These are phyloP conservation scores for Incurvaria masculella DNA, from an alignment of 2,888 invertebrate genomes.

Conservation along the genomic window DNA sequence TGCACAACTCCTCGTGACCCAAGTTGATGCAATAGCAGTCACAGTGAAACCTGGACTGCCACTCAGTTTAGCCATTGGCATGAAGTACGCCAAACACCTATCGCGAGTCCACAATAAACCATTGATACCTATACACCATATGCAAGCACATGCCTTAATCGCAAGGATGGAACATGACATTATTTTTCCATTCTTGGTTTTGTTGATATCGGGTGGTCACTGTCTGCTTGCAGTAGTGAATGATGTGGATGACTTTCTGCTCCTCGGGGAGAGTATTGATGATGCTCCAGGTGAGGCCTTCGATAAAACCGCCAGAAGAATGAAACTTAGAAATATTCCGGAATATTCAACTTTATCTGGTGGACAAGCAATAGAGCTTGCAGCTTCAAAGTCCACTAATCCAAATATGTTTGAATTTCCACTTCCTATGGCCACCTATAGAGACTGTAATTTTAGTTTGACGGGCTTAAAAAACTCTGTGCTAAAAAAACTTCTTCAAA, in stretches of 20 bases:
- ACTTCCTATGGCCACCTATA: slow-evolving; percentile 58
- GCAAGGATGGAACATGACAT: slow-evolving; percentile 70
- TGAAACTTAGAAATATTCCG: slow-evolving; percentile 76
- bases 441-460: slow-evolving; percentile 90
- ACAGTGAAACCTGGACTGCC: slow-evolving; percentile 89
- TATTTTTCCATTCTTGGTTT: slow-evolving; percentile 83
- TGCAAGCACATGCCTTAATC: slow-evolving; percentile 97
- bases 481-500: slow-evolving; percentile 45
- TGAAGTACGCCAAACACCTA: slow-evolving; percentile 77
- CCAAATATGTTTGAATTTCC: slow-evolving; percentile 64
- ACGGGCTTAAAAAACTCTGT: slow-evolving; percentile 73
- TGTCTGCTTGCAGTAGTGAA: slow-evolving; percentile 75
- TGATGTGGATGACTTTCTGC: slow-evolving; percentile 68
- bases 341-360: slow-evolving; percentile 74
- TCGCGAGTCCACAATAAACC: slow-evolving; percentile 67
- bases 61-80: slow-evolving; percentile 75
- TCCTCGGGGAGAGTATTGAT: slow-evolving; percentile 78
- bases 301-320: slow-evolving; percentile 85
- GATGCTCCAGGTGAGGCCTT: slow-evolving; percentile 92
- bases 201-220: slow-evolving; percentile 93
- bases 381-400: slow-evolving; percentile 67
- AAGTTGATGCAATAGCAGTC: slow-evolving; percentile 84
- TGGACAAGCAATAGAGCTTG: slow-evolving; percentile 81
- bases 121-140: slow-evolving; percentile 95
- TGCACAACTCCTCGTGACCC: slow-evolving; percentile 56